Percentiles rank a stretch among this genome's conserved stretches.
phyloP scores from a whole-genome alignment of 2,797 vertebrate genomes.

The Fistularia commersonii region DNA sequence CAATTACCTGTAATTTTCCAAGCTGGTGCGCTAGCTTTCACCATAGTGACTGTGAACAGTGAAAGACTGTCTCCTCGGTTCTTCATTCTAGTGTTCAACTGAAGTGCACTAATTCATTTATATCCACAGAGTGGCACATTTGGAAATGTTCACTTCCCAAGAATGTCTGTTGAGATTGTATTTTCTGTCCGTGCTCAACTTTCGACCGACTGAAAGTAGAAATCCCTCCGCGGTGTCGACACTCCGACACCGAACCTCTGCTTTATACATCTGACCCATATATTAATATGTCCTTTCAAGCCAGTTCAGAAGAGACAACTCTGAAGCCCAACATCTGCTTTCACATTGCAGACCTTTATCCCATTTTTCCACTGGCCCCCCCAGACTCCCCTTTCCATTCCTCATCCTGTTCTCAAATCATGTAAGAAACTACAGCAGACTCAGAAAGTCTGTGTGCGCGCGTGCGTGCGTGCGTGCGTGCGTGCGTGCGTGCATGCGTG shows the following conservation, averaged over 20 bases:
- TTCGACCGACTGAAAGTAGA: slow-evolving; percentile 55
- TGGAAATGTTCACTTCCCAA: slow-evolving; percentile 68
- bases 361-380: slow-evolving; percentile 62
- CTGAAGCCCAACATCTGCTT: slow-evolving; percentile 71
- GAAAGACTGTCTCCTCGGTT: slow-evolving; percentile 62
- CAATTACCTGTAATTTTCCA: slow-evolving; percentile 79
- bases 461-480: slow-evolving; percentile 19
- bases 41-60: slow-evolving; percentile 54
- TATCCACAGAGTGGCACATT: slow-evolving; percentile 60
- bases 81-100: slow-evolving; percentile 45
- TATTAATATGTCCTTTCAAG: slow-evolving; percentile 63
- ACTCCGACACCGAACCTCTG: slow-evolving; percentile 53
- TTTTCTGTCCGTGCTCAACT: slow-evolving; percentile 50
- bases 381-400: slow-evolving; percentile 44
- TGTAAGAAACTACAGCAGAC: slow-evolving; percentile 54
- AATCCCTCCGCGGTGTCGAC: slow-evolving; percentile 43
- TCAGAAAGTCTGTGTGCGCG: slow-evolving; percentile 32
- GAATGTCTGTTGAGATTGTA: slow-evolving; percentile 54
- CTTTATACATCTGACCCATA: slow-evolving; percentile 72
- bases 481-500: slow-evolving; percentile 13
- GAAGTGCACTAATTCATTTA: slow-evolving; percentile 66
- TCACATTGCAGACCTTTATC: slow-evolving; percentile 65
- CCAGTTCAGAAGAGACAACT: slow-evolving; percentile 50
- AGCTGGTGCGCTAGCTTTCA: slow-evolving; percentile 64
- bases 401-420: slow-evolving; percentile 44